Evolutionary conservation across 2,113 vertebrate genomes (phyloP).

Genomic region (Galbula dea): DNA sequence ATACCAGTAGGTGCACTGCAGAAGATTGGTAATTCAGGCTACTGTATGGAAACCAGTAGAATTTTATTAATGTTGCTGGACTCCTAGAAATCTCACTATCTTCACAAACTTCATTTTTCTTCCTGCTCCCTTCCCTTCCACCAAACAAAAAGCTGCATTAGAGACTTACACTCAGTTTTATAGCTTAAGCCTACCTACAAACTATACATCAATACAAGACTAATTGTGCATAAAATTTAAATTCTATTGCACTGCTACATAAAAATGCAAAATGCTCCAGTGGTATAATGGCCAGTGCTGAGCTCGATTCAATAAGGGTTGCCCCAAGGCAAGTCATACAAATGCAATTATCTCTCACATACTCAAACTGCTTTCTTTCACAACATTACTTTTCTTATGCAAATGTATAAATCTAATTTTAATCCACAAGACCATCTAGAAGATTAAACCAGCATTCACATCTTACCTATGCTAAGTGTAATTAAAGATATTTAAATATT

Average conservation of each 20-base stretch:
- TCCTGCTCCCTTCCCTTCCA: not conserved
- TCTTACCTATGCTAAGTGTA: slow-evolving; percentile 71
- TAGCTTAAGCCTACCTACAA: slow-evolving; percentile 48
- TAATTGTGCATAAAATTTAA: slow-evolving; percentile 74
- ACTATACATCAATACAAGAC: slow-evolving; percentile 54
- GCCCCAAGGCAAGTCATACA: slow-evolving; percentile 43
- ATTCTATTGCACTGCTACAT: slow-evolving; percentile 51
- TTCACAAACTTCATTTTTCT: not conserved
- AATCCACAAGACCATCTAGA: slow-evolving; percentile 67
- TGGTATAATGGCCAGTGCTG: slow-evolving; percentile 1
- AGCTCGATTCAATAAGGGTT: slow-evolving; percentile 36
- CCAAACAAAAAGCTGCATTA: slow-evolving; percentile 33
- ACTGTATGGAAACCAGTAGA: not conserved
- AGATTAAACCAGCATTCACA: slow-evolving; percentile 65
- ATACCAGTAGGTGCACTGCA: not conserved
- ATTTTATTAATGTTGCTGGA: not conserved
- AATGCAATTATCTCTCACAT: slow-evolving; percentile 69
- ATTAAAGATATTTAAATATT: slow-evolving; percentile 72
- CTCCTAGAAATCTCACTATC: not conserved
- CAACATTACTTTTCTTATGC: slow-evolving; percentile 78
- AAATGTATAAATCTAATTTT: slow-evolving; percentile 74
- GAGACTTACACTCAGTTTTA: slow-evolving; percentile 29
- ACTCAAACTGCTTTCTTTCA: slow-evolving; percentile 61
- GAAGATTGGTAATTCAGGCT: not conserved
- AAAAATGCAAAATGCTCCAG: slow-evolving; percentile 56